These are phyloP conservation scores for Choloepus hoffmanni DNA, from an alignment of 2,113 vertebrate genomes.

Conservation along the genomic window DNA sequence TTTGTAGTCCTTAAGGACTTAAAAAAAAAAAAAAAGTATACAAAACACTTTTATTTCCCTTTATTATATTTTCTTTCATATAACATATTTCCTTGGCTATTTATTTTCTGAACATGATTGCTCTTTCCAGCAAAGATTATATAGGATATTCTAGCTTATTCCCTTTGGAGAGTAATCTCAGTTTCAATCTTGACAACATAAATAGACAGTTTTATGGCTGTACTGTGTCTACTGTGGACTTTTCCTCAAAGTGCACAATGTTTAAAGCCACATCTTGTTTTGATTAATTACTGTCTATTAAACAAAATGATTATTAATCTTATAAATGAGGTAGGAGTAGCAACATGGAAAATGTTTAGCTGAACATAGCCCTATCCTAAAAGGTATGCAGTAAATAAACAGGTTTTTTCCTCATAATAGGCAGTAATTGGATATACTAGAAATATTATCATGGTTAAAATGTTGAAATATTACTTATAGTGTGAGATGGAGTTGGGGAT, in stretches of 20 bases:
- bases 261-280: not conserved
- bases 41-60: not conserved
- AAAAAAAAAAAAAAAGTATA: not conserved
- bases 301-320: not conserved
- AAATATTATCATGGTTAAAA: not conserved
- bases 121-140: not conserved
- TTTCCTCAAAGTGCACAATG: not conserved
- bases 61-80: not conserved
- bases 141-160: not conserved
- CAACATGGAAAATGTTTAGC: not conserved
- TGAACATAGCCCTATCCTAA: not conserved
- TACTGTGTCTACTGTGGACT: not conserved
- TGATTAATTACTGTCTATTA: not conserved
- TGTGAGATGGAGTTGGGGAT: not conserved
- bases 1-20: slow-evolving; percentile 28
- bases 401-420: not conserved
- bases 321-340: not conserved
- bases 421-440: not conserved
- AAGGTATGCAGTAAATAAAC: not conserved
- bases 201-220: not conserved
- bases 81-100: not conserved
- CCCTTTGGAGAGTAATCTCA: not conserved
- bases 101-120: not conserved
- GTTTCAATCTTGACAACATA: not conserved
- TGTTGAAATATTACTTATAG: slow-evolving; percentile 11